These are phyloP conservation scores for Zaprionus taronus DNA, from an alignment of 1,140 invertebrate genomes.

Conservation along the genomic window DNA sequence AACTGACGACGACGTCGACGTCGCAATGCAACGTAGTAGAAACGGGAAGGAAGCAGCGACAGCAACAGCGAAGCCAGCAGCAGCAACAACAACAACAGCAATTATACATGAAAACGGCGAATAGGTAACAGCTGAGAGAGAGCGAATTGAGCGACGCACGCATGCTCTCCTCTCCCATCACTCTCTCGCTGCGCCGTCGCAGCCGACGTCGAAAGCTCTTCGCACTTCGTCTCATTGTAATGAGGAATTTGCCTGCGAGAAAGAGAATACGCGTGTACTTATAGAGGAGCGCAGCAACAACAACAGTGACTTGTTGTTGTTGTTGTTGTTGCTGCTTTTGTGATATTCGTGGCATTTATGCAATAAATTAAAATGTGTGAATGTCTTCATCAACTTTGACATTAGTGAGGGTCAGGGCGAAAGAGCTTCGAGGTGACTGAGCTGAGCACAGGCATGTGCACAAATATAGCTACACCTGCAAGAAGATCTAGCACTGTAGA, in stretches of 20 bases:
- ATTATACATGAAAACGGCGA: slow-evolving; percentile 14
- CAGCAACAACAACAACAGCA: slow-evolving; percentile 26
- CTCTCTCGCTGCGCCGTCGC: slow-evolving; percentile 24
- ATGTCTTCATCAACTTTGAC: slow-evolving; percentile 13
- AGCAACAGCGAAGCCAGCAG: slow-evolving; percentile 14
- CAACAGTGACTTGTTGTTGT: not conserved
- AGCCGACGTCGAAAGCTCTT: slow-evolving; percentile 46
- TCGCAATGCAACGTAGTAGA: slow-evolving; percentile 67
- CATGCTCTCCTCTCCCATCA: slow-evolving; percentile 34
- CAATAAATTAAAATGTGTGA: slow-evolving; percentile 59
- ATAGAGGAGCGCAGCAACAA: not conserved
- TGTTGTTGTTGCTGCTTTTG: not conserved
- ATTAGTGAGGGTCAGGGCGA: slow-evolving; percentile 14
- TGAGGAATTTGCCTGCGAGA: slow-evolving; percentile 34
- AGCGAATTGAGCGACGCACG: slow-evolving; percentile 47
- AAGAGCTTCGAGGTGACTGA: not conserved
- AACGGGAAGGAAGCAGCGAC: slow-evolving; percentile 65
- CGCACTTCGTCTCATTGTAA: not conserved
- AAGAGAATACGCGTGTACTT: slow-evolving; percentile 36
- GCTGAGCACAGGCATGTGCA: not conserved
- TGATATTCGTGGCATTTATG: slow-evolving; percentile 44
- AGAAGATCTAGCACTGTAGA: not conserved
- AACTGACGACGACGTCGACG: slow-evolving; percentile 57
- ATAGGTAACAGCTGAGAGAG: slow-evolving; percentile 35
- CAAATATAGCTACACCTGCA: not conserved